Evolutionary conservation across 1,140 invertebrate species (phyloP), one percentile per base, ranked within the genome.

Genomic region (Lithobius niger): DNA sequence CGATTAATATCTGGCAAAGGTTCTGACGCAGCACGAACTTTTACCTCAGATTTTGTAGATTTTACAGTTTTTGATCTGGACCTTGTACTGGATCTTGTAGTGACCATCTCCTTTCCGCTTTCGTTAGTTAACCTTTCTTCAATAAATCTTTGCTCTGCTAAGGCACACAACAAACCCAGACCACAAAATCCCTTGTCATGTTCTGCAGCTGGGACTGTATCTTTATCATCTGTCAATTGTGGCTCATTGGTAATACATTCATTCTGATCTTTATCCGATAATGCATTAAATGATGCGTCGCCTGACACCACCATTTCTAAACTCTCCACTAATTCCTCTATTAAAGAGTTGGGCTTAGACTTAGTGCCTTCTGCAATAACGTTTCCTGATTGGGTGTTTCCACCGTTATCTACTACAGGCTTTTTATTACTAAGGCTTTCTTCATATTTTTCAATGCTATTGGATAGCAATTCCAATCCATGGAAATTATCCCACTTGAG

Each of bases 141-240:
- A 69, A 83, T 79, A 55, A 87, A 82, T 53, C 85, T 76, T 63
- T 89, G 86, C 64, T 90, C 86, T 0, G 87, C 88, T 24, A 91
- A 69, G 1, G 86, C 86, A 68, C 88, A 91, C 2, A 92, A 67
- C 24, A 92, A 68, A 54, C 84, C 83, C 22, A 92, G 69, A 0
- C 86, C 84, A 56, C 82, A 82, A 1, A 85, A 74, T 42, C 72
- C 64, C 69, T 70, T 54, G 16, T 68, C 61, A 45, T 65, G 63
- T 48, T 66, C 64, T 15, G 65, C 64, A 55, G 67, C 67, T 24
- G 64, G 63, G 49, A 66, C 65, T 45, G 65, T 64, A 48, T 54
- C 54, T 27, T 57, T 47, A 27, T n/a, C n/a, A n/a, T n/a, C n/a
- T n/a, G n/a, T n/a, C n/a, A n/a, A n/a, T n/a, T n/a, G n/a, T n/a